Base-by-base conservation (phyloP, 2,888 invertebrate species). In the Polymixis lichenea region DNA sequence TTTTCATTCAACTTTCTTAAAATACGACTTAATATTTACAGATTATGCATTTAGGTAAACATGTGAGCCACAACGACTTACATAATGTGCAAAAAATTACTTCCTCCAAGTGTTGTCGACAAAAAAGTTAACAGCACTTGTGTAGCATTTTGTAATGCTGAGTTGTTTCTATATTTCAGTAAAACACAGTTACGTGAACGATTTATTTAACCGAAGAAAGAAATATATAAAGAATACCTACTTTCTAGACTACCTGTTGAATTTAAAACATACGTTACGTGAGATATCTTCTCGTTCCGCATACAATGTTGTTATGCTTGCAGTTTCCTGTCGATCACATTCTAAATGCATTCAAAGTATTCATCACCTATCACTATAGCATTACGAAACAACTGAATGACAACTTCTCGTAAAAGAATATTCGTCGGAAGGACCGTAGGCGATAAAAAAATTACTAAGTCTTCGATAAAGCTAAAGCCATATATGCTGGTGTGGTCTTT, bases 231-330 rank as follows among this genome's bases (percentile, higher is more conserved):
- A 90, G 58, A 58, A 67, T 38, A 67, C 58, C 67, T 88, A 90
- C 94, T 95, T 94, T 95, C 94, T 92, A 93, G 88, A 87, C 78
- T 84, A 87, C 90, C 87, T 90, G 89, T 90, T 92, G 95, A 93
- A 95, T 94, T 90, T 90, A 88, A 94, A 94, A 91, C 76, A 89
- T 67, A 64, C 66, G 86, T 93, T 93, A 91, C 93, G 92, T 92
- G 89, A 89, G 87, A 88, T 89, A 69, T 80, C 65, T 67, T 80
- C 77, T 82, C 65, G n/a, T 83, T 85, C 73, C 60, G 78, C 74
- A 81, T 82, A 78, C 75, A 81, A 78, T 78, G 58, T 62, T 17
- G 55, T 68, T 72, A 56, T 77, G 71, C 77, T 75, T 79, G 75
- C 74, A 76, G 69, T 79, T 81, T 80, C 80, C 60, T 80, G 74